A percentile compares a stretch with the other conserved stretches of the same genome.
These are phyloP conservation scores for Antechinus flavipes DNA, from an alignment of 2,113 vertebrate genomes.

Conservation along the genomic window DNA sequence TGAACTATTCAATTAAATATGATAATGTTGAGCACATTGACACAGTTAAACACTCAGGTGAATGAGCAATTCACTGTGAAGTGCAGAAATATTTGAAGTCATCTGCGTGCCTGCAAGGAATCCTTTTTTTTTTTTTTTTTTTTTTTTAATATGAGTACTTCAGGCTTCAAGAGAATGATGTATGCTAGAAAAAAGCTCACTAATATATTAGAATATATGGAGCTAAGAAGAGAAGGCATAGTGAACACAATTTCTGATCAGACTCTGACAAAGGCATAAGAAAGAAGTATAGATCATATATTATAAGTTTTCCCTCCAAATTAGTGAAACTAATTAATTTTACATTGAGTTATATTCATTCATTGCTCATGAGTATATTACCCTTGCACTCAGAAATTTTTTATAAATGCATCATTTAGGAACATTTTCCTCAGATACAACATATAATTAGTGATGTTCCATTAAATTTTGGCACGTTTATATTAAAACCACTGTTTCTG, in stretches of 20 bases:
- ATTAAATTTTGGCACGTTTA: conserved; percentile 35
- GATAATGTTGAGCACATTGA: conserved; percentile 87
- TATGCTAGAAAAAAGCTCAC: conserved; percentile 42
- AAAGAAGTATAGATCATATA: not conserved
- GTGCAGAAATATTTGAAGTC: conserved; percentile 86
- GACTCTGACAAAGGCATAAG: conserved; percentile 24
- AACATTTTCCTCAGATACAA: conserved; percentile 33
- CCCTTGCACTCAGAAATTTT: not conserved
- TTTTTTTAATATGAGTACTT: conserved; percentile 79
- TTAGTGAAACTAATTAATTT: conserved; percentile 12
- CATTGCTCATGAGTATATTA: not conserved
- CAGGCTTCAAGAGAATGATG: conserved; percentile 65
- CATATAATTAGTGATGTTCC: not conserved
- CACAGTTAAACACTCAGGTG: conserved; percentile 89
- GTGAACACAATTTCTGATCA: conserved; percentile 30
- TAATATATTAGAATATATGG: conserved; percentile 41
- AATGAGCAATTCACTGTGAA: conserved; percentile 89
- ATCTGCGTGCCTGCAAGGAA: conserved; percentile 83
- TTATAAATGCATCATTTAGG: conserved; percentile 32
- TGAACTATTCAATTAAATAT: conserved; percentile 91
- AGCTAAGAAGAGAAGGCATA: conserved; percentile 9
- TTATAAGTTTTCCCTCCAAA: conserved; percentile 7
- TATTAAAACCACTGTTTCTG: conserved; percentile 30
- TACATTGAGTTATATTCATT: conserved; percentile 3
- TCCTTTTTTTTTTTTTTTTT: conserved; percentile 79